Conservation (phyloP, 92 coral and sea anemone species). For the Palythoa heliodiscus region DNA sequence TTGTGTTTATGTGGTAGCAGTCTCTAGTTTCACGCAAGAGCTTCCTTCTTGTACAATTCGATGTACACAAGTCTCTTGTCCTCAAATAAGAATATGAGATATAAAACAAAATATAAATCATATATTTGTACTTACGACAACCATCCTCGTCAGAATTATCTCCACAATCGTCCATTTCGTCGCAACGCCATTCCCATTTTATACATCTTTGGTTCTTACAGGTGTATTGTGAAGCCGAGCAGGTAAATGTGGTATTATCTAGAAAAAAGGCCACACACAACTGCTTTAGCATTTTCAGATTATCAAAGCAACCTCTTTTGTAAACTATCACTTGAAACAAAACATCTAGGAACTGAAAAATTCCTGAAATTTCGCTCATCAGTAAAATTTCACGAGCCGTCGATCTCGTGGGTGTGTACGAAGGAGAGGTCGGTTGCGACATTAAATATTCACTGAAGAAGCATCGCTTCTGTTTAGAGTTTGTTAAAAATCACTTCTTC, state of each 20-base stretch:
- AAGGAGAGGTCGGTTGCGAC: slow-evolving; percentile 11
- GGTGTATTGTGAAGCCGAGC: slow-evolving; percentile 27
- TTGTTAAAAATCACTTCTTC: not conserved
- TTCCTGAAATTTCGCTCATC: not conserved
- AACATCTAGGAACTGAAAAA: not conserved
- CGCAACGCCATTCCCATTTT: slow-evolving; percentile 22
- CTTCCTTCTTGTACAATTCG: not conserved
- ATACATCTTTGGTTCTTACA: slow-evolving; percentile 38
- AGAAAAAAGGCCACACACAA: not conserved
- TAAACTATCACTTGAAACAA: not conserved
- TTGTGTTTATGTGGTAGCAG: not conserved
- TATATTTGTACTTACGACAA: slow-evolving; percentile 20
- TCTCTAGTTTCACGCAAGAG: not conserved
- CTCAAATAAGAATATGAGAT: not conserved
- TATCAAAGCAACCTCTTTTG: not conserved
- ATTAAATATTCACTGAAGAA: slow-evolving; percentile 24
- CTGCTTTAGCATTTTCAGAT: not conserved
- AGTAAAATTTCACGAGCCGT: not conserved
- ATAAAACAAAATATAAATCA: not conserved
- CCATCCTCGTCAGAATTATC: slow-evolving; percentile 39
- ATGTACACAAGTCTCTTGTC: not conserved
- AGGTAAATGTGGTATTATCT: slow-evolving; percentile 7
- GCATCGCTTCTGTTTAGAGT: slow-evolving; percentile 9
- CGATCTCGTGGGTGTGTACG: slow-evolving; percentile 35
- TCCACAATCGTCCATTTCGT: slow-evolving; percentile 45